Conservation (phyloP, 2,797 vertebrate genomes). For the Sebastes miniatus region DNA sequence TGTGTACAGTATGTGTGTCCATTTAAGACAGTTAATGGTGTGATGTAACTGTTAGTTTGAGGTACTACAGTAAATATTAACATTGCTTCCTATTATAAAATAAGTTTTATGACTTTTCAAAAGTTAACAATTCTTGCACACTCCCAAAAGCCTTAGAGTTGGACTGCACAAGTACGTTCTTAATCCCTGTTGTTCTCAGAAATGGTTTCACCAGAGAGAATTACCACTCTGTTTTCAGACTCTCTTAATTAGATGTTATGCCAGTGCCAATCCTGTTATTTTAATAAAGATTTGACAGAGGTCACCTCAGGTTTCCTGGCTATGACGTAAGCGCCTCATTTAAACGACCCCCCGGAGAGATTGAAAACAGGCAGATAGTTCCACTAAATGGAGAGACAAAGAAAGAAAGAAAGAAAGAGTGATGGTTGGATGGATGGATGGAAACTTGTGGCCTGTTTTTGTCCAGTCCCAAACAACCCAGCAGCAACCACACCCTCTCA, state of each 20-base stretch:
- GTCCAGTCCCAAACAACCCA: constrained; percentile 61
- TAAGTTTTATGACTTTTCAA: not conserved
- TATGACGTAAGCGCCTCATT: constrained; percentile 46
- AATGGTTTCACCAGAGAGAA: constrained; percentile 1
- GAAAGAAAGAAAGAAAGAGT: constrained; percentile 15
- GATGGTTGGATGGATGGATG: constrained; percentile 42
- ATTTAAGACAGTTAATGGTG: not conserved
- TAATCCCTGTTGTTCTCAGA: constrained; percentile 25
- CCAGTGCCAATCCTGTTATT: constrained; percentile 42
- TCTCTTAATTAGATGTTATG: constrained; percentile 38
- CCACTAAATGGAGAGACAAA: constrained; percentile 32
- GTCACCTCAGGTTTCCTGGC: constrained; percentile 58
- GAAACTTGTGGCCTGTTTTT: constrained; percentile 72
- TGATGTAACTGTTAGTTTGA: constrained; percentile 7
- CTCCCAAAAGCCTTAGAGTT: not conserved
- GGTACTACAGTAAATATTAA: constrained; percentile 15
- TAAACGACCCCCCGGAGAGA: constrained; percentile 50
- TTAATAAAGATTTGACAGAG: constrained; percentile 39
- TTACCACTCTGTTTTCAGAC: constrained; percentile 10
- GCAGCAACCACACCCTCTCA: constrained; percentile 74
- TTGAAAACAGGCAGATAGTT: constrained; percentile 48
- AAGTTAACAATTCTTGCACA: constrained; percentile 5
- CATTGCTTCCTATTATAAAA: not conserved
- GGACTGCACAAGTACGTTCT: not conserved
- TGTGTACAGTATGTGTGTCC: not conserved